Base-by-base conservation (phyloP, 2,113 vertebrate genomes). In the Pheucticus melanocephalus region DNA sequence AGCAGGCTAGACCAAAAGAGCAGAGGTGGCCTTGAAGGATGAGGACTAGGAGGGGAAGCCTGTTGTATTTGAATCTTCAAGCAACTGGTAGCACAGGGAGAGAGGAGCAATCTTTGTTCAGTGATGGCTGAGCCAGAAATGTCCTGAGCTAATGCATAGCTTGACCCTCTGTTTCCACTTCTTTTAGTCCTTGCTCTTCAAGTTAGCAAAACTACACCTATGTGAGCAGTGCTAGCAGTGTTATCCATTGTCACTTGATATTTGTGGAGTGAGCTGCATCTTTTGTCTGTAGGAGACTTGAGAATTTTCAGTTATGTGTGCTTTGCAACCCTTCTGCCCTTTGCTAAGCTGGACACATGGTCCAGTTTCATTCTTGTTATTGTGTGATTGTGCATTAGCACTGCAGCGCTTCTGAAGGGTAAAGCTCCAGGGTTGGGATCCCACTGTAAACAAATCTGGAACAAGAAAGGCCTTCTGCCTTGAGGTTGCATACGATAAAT, bases 161-260 rank as follows among this genome's bases (percentile, higher is more conserved):
- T 47, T 69, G 1, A 66, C 2, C 72, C 53, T 76, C 48, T 70
- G 16, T 59, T 93, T 85, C n/a, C 1, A 11, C n/a, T 57, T 90
- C 4, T 15, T 20, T 68, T 12, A 7, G 28, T 88, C 40, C 21
- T 37, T 66, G 31, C 61, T 64, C 25, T 79, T 66, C 19, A 53
- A 22, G 8, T 86, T 82, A 30, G 10, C 59, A 60, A 92, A 91
- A 42, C 23, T 23, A 11, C 19, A 8, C 48, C 91, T 82, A 70
- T 0, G 2, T 76, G 82, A 94, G 57, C 82, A 65, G 23, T 40
- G 22, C 61, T 82, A 73, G 79, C 51, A 66, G 51, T 47, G 25
- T 92, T 94, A 53, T 35, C 59, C 24, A 9, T 73, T 94, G 90
- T 77, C 87, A 82, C 44, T 88, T 94, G 56, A 10, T 91, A 47